These are phyloP conservation scores for Thalassaphorura encarpata DNA, from an alignment of 1,140 invertebrate species.

Conservation along the genomic window DNA sequence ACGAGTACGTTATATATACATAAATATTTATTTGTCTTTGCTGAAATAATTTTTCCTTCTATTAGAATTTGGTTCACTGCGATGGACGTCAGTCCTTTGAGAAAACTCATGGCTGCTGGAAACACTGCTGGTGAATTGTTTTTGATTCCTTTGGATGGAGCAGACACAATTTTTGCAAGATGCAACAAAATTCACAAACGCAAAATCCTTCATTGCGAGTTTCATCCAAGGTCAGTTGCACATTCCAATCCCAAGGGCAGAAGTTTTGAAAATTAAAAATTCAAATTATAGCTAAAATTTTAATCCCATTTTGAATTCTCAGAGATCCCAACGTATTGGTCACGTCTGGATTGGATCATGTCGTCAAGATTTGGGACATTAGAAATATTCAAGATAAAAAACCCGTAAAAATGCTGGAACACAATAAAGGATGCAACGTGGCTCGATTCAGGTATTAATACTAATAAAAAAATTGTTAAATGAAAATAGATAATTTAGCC, in stretches of 20 bases:
- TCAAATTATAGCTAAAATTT: neutral
- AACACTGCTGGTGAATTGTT: conserved; percentile 11
- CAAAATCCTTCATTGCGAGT: conserved; percentile 30
- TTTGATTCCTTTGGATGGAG: neutral
- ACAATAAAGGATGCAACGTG: conserved; percentile 16
- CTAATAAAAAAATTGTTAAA: neutral
- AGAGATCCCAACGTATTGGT: conserved; percentile 21
- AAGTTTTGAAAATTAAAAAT: neutral
- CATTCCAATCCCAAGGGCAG: neutral
- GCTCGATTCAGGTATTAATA: conserved; percentile 26
- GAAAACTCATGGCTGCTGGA: conserved; percentile 10
- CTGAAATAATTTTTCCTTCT: neutral
- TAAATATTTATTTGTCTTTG: neutral
- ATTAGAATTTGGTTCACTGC: conserved; percentile 21
- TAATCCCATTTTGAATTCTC: conserved; percentile 3
- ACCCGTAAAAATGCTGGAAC: conserved; percentile 2
- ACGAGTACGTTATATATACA: neutral
- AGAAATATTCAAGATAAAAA: conserved; percentile 13
- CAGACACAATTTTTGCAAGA: neutral
- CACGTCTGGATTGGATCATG: conserved; percentile 8
- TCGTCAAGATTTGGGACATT: conserved; percentile 24
- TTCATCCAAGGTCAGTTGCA: conserved; percentile 19
- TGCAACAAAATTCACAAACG: conserved; percentile 11
- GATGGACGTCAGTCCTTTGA: conserved; percentile 17
- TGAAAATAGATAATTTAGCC: neutral